A percentile compares a stretch with the other conserved stretches of the same genome.
phyloP scores from a whole-genome alignment of 2,888 invertebrate species.

The Drosophila prolongata region DNA sequence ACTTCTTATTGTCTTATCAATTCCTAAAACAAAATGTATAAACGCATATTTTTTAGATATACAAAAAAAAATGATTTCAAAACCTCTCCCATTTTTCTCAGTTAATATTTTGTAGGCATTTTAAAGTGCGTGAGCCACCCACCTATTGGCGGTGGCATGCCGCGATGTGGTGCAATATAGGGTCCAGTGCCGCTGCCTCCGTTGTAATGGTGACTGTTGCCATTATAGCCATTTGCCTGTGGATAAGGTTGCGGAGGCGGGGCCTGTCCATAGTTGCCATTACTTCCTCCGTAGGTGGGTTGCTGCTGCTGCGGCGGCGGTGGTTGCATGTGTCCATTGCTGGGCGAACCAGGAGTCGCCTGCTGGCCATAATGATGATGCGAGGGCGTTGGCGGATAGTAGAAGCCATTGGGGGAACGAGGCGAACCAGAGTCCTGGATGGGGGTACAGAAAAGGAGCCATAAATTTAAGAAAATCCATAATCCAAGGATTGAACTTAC shows the following conservation, averaged over 20 bases:
- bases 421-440: slow-evolving; percentile 83
- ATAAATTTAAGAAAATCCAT: not conserved
- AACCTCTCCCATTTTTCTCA: too few relatives aligned
- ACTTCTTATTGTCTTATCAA: too few relatives aligned
- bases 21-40: too few relatives aligned
- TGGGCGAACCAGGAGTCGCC: slow-evolving; percentile 81
- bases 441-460: not conserved
- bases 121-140: slow-evolving; percentile 19
- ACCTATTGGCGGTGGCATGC: slow-evolving; percentile 84
- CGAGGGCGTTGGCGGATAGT: slow-evolving; percentile 84
- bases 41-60: too few relatives aligned
- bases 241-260: slow-evolving; percentile 76
- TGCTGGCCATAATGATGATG: slow-evolving; percentile 83
- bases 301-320: slow-evolving; percentile 49
- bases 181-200: slow-evolving; percentile 83
- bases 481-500: slow-evolving; percentile 61
- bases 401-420: slow-evolving; percentile 84
- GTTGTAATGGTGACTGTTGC: slow-evolving; percentile 82
- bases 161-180: slow-evolving; percentile 83
- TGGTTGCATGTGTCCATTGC: slow-evolving; percentile 58
- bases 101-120: not conserved
- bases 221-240: slow-evolving; percentile 80
- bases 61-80: too few relatives aligned
- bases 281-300: slow-evolving; percentile 74
- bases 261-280: slow-evolving; percentile 69